Conservation (phyloP, 1,140 invertebrate genomes). For the Ceratosolen solmsi region DNA sequence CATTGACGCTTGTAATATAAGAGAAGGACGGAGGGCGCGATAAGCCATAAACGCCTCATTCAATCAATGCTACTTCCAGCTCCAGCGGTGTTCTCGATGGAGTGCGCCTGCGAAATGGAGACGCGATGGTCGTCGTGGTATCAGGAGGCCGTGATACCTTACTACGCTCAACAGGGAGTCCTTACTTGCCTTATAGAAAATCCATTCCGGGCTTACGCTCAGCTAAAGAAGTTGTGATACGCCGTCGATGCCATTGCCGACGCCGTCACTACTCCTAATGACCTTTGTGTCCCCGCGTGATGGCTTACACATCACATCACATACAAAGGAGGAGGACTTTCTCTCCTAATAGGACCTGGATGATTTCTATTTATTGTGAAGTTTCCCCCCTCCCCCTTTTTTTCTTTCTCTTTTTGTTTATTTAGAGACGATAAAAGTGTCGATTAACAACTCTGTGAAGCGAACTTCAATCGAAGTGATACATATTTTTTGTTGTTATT, state of each 20-base stretch:
- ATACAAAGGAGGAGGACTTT: background rate
- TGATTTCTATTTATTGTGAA: slow-evolving; percentile 31
- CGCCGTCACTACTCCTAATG: too few species aligned
- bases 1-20: too few species aligned
- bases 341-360: background rate
- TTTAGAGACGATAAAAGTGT: background rate
- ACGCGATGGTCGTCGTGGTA: slow-evolving; percentile 58
- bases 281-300: background rate
- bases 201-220: slow-evolving; percentile 61
- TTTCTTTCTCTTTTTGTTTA: too few species aligned
- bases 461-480: background rate
- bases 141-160: slow-evolving; percentile 59
- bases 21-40: too few species aligned
- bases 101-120: slow-evolving; percentile 67
- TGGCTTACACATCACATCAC: background rate
- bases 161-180: slow-evolving; percentile 63
- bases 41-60: background rate
- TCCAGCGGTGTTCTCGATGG: slow-evolving; percentile 60
- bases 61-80: slow-evolving; percentile 22
- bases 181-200: slow-evolving; percentile 63
- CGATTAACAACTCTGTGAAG: background rate
- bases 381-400: too few species aligned
- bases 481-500: too few species aligned
- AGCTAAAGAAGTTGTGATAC: slow-evolving; percentile 41
- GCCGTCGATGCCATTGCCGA: background rate